phyloP scores from a whole-genome alignment of 64 coral and sea anemone genomes.

The Dendronephthya gigantea region DNA sequence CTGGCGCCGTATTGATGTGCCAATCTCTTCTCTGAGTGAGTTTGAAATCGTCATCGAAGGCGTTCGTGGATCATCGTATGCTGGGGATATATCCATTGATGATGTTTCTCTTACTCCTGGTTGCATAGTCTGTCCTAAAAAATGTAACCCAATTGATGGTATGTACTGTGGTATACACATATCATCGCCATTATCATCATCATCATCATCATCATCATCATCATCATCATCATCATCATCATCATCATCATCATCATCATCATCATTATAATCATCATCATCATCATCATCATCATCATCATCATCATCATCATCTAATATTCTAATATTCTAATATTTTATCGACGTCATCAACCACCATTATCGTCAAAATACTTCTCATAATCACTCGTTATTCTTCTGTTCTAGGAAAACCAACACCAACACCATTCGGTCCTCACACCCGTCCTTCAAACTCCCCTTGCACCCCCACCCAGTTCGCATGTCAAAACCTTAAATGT shows the following conservation, averaged over 20 bases:
- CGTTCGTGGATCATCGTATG: slow-evolving; percentile 58
- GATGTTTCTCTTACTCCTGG: slow-evolving; percentile 74
- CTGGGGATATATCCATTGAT: slow-evolving; percentile 87
- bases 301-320: too few relatives aligned
- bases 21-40: slow-evolving; percentile 14
- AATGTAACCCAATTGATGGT: slow-evolving; percentile 39
- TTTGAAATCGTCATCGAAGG: slow-evolving; percentile 93
- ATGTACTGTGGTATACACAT: too few relatives aligned
- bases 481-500: slow-evolving; percentile 72
- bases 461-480: slow-evolving; percentile 56
- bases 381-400: too few relatives aligned
- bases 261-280: too few relatives aligned
- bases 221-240: too few relatives aligned
- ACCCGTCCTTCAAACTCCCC: slow-evolving; percentile 64
- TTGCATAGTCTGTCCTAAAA: slow-evolving; percentile 62
- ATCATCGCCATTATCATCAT: too few relatives aligned
- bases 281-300: too few relatives aligned
- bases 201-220: too few relatives aligned
- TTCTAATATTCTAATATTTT: too few relatives aligned
- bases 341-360: too few relatives aligned
- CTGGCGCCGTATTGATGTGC: slow-evolving; percentile 61
- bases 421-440: slow-evolving; percentile 89
- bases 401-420: slow-evolving; percentile 67
- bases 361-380: too few relatives aligned
- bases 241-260: too few relatives aligned